Base-by-base conservation (phyloP, 37 sponge, comb jelly and placozoan genomes). In the Spongilla lacustris region DNA sequence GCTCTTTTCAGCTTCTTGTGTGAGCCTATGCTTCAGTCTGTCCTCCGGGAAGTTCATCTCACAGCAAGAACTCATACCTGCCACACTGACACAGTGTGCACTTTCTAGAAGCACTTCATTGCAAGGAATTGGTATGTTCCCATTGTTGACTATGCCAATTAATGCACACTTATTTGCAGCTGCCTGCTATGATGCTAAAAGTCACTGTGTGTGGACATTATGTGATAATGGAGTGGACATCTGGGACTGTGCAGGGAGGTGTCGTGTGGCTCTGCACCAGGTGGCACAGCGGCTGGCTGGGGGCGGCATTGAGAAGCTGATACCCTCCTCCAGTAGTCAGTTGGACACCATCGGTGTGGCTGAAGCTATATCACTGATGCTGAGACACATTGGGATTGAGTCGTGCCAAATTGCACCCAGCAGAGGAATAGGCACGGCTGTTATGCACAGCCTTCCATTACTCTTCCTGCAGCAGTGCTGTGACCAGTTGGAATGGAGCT, bases 171-270 rank as follows among this genome's bases (percentile, higher is more conserved):
- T n/a, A n/a, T n/a, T n/a, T 69, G 14, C 73, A 92, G 92, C 84
- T 86, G 92, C 92, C 14, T 91, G 97, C 74, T 97, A 97, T 46
- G 97, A 97, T 78, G 77, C 86, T 19, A 58, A 67, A 38, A 94
- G 92, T 78, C 92, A 94, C 80, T 88, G 89, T 36, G 77, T 97
- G 36, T 97, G 97, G 97, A 92, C 93, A 25, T 90, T 86, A 58
- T 82, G 78, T 67, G 87, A 88, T 73, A 93, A 92, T 48, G 94
- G 94, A 89, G 79, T 94, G 12, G 97, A 97, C 33, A 50, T 92
- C 66, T 97, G 97, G 97, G 84, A 87, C 50, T 92, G 92, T 80
- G 37, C 81, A 58, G 92, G 92, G 24, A 84, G 81, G 50, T 83
- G 82, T 22, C 46, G 78, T 21, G 48, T 81, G 14, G 81, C 92